A percentile compares a stretch with the other conserved stretches of the same genome.
Evolutionary conservation across 1,140 invertebrate genomes (phyloP).

Genomic region (Scaptomyza graminum): DNA sequence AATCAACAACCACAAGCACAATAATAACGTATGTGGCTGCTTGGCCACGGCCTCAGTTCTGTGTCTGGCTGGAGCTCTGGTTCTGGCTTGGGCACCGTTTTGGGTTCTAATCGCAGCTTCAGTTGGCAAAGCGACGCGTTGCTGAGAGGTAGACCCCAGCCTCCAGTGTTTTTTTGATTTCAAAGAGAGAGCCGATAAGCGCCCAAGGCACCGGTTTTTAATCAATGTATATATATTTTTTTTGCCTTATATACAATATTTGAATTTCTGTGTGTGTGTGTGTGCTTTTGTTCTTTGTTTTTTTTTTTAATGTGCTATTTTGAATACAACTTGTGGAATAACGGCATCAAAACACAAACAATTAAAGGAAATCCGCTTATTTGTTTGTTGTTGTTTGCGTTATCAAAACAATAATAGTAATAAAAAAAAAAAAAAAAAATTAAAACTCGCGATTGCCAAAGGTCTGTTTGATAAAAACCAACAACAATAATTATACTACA

Average conservation of each 20-base stretch:
- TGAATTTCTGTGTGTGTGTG: background rate
- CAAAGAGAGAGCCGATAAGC: constrained; percentile 1
- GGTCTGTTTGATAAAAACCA: constrained; percentile 58
- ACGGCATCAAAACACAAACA: background rate
- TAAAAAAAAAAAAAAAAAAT: constrained; percentile 10
- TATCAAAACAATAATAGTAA: constrained; percentile 37
- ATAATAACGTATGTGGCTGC: background rate
- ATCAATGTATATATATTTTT: background rate
- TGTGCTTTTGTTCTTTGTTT: background rate
- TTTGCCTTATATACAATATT: constrained; percentile 4
- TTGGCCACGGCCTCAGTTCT: constrained; percentile 13
- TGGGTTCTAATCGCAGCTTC: constrained; percentile 50
- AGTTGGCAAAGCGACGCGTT: constrained; percentile 57
- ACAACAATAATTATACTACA: background rate
- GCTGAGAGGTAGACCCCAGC: constrained; percentile 29
- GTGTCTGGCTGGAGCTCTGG: background rate
- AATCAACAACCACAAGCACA: constrained; percentile 6
- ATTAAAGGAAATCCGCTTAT: background rate
- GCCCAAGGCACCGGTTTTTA: constrained; percentile 37
- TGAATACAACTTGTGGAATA: background rate
- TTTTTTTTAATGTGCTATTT: constrained; percentile 7
- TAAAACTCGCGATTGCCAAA: constrained; percentile 52
- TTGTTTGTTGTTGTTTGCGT: constrained; percentile 7
- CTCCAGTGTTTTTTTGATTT: background rate
- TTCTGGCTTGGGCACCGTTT: constrained; percentile 10